phyloP scores from a whole-genome alignment of 2,888 invertebrate species.

The Lasioglossum oenotherae region DNA sequence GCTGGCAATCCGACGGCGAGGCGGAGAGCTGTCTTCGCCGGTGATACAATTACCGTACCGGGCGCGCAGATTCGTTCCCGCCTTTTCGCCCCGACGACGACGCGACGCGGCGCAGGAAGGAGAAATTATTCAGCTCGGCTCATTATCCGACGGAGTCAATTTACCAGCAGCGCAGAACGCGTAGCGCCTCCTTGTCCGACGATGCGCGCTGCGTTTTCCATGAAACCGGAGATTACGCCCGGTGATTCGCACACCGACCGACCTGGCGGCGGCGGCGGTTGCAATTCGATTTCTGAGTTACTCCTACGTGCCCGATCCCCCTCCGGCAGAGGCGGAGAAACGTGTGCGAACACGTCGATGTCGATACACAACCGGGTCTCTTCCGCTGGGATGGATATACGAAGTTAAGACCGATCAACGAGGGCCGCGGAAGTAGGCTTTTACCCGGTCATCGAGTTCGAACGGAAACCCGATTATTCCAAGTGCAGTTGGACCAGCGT shows the following conservation, averaged over 20 bases:
- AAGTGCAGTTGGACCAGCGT: conserved; percentile 53
- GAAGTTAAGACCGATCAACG: conserved; percentile 60
- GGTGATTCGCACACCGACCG: conserved; percentile 65
- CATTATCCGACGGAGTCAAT: conserved; percentile 63
- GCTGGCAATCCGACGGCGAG: conserved; percentile 22
- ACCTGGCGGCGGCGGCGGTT: conserved; percentile 6
- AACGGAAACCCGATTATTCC: conserved; percentile 63
- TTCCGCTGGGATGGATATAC: conserved; percentile 57
- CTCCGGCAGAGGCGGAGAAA: conserved; percentile 22
- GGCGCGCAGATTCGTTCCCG: conserved; percentile 42
- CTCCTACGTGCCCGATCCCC: conserved; percentile 51
- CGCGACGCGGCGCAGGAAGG: conserved; percentile 20
- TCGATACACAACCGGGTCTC: conserved; percentile 33
- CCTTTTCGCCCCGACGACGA: conserved; percentile 38
- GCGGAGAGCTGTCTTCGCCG: conserved; percentile 34
- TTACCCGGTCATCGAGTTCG: conserved; percentile 67
- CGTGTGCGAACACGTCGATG: conserved; percentile 12
- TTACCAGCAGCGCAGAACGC: conserved; percentile 63
- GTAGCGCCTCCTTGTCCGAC: conserved; percentile 39
- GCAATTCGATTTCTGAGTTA: conserved; percentile 73
- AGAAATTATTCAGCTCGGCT: conserved; percentile 65
- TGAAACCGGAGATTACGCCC: conserved; percentile 72
- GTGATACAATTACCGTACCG: conserved; percentile 50
- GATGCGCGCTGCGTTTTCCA: conserved; percentile 66
- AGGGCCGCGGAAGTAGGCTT: conserved; percentile 59